Percentiles rank a stretch among this genome's conserved stretches.
Conservation (phyloP, 2,888 invertebrate genomes). For the Lamellibrachia satsuma region DNA sequence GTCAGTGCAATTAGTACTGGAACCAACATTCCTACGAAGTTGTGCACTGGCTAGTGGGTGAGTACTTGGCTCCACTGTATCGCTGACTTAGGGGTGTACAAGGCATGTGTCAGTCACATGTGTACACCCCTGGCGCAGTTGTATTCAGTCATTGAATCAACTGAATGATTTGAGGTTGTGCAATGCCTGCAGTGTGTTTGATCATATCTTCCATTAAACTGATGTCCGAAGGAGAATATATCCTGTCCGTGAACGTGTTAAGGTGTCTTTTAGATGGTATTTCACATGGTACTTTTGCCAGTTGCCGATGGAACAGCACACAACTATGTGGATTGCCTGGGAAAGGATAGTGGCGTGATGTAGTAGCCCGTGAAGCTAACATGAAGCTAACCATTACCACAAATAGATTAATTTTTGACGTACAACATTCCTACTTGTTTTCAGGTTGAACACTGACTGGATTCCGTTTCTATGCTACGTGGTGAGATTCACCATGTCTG, state of each 20-base stretch:
- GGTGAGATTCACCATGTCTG: neutral
- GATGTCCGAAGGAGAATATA: neutral
- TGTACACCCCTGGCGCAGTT: neutral
- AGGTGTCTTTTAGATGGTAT: neutral
- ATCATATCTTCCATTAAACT: neutral
- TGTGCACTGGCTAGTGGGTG: neutral
- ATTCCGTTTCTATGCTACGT: neutral
- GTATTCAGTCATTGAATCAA: neutral
- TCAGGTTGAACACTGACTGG: neutral
- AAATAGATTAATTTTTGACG: neutral
- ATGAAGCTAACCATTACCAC: neutral
- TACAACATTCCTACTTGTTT: neutral
- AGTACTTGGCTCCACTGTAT: neutral
- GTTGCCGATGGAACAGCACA: neutral
- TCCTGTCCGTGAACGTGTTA: neutral
- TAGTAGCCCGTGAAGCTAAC: neutral
- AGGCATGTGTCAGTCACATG: neutral
- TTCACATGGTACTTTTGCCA: neutral
- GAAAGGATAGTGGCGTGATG: neutral
- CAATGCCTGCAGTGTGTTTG: neutral
- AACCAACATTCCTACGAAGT: neutral
- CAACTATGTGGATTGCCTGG: neutral
- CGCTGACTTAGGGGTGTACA: neutral
- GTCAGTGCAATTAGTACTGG: neutral
- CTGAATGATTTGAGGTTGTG: neutral